Evolutionary conservation across 1,140 invertebrate species (phyloP).

Genomic region (Calephelis virginiensis): DNA sequence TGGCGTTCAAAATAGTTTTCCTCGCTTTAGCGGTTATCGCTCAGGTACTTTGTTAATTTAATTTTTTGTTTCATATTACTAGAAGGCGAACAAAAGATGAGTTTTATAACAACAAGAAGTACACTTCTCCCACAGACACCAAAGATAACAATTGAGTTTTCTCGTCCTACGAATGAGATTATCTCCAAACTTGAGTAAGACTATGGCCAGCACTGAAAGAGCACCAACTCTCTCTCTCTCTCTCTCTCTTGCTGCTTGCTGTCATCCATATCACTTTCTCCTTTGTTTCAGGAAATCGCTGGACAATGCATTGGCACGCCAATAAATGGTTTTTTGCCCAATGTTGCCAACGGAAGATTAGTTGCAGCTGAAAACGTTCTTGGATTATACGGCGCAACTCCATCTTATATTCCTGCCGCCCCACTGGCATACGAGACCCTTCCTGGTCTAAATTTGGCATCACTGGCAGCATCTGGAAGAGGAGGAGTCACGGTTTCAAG

Average conservation of each 20-base stretch:
- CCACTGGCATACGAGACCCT: conserved; percentile 15
- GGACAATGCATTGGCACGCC: conserved; percentile 25
- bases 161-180: too few relatives aligned
- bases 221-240: too few relatives aligned
- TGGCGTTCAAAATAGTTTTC: conserved; percentile 14
- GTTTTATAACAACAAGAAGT: too few relatives aligned
- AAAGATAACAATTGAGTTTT: too few relatives aligned
- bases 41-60: conserved; percentile 6
- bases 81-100: too few relatives aligned
- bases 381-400: neutral
- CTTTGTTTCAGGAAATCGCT: conserved; percentile 34
- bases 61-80: too few relatives aligned
- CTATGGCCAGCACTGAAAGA: too few relatives aligned
- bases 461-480: conserved; percentile 29
- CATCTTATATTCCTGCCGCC: conserved; percentile 14
- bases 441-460: conserved; percentile 28
- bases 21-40: conserved; percentile 12
- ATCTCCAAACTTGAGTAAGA: too few relatives aligned
- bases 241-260: too few relatives aligned
- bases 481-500: conserved; percentile 39
- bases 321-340: conserved; percentile 19
- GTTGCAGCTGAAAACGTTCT: neutral
- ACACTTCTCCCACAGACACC: too few relatives aligned
- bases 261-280: neutral
- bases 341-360: conserved; percentile 19